Conservation (phyloP, 2,888 invertebrate genomes). For the Chymomyza procnemis region DNA sequence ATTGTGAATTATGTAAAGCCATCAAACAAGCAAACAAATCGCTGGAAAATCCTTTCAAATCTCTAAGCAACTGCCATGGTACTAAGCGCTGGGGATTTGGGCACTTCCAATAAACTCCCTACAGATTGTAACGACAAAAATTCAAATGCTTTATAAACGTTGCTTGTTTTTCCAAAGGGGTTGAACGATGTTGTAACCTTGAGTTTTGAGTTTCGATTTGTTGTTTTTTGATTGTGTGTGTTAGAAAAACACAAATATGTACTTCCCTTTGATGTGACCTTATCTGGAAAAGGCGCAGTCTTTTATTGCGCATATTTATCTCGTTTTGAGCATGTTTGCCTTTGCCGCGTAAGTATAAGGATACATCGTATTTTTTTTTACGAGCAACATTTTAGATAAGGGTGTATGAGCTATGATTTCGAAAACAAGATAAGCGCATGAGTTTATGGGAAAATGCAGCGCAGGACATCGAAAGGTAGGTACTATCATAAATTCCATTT, state of each 20-base stretch:
- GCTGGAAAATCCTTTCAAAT: background rate
- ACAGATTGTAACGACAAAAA: background rate
- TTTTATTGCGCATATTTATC: conserved; percentile 11
- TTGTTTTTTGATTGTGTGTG: conserved; percentile 1
- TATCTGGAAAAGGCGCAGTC: background rate
- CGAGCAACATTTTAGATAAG: conserved; percentile 7
- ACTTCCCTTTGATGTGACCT: background rate
- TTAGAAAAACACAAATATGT: background rate
- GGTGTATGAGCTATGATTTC: background rate
- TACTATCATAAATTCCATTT: conserved; percentile 25
- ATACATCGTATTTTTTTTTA: conserved; percentile 10
- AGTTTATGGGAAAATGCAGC: conserved; percentile 22
- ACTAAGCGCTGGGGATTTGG: background rate
- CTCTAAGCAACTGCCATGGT: background rate
- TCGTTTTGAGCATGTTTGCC: background rate
- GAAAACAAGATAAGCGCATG: background rate
- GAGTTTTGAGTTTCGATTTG: conserved; percentile 3
- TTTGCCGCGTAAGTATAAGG: conserved; percentile 15
- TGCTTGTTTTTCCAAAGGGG: background rate
- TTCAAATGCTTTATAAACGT: background rate
- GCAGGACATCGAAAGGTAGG: background rate
- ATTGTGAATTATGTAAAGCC: background rate
- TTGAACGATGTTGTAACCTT: conserved; percentile 4
- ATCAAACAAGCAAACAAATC: background rate
- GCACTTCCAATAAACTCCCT: background rate